These are phyloP conservation scores for Asarcornis scutulata DNA, from an alignment of 2,113 vertebrate species.

Conservation along the genomic window DNA sequence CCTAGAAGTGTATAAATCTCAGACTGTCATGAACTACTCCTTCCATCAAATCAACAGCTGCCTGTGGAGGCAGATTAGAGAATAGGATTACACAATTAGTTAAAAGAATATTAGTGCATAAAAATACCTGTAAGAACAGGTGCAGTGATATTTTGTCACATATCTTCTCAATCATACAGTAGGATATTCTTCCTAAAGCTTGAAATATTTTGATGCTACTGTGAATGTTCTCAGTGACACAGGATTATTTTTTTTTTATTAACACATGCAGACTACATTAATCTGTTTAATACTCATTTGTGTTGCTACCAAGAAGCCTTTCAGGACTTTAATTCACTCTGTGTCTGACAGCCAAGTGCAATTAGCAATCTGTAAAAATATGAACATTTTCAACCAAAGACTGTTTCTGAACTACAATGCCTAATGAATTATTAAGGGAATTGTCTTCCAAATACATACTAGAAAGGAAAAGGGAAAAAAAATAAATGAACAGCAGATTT, in stretches of 20 bases:
- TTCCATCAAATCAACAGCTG: background rate
- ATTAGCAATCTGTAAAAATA: slow-evolving; percentile 45
- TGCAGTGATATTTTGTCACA: background rate
- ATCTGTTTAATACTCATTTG: slow-evolving; percentile 15
- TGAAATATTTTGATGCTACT: slow-evolving; percentile 34
- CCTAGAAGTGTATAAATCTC: background rate
- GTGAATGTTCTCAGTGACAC: background rate
- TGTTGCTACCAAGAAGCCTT: slow-evolving; percentile 26
- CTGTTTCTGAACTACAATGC: slow-evolving; percentile 3
- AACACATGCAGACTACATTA: background rate
- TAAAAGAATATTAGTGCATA: no score
- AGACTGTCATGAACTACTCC: background rate
- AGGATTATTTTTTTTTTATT: background rate
- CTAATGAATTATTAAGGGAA: slow-evolving; percentile 27
- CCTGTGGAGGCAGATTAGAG: background rate
- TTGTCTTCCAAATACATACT: background rate
- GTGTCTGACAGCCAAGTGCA: slow-evolving; percentile 42
- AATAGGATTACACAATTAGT: background rate
- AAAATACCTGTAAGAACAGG: background rate
- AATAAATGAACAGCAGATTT: background rate
- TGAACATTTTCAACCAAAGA: slow-evolving; percentile 4
- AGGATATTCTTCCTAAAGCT: background rate
- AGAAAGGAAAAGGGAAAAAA: background rate
- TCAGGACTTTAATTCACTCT: slow-evolving; percentile 20
- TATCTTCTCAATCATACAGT: background rate